Evolutionary conservation across 2,888 invertebrate species (phyloP), one percentile per base, ranked within the genome.

Genomic region (Xestia xanthographa): DNA sequence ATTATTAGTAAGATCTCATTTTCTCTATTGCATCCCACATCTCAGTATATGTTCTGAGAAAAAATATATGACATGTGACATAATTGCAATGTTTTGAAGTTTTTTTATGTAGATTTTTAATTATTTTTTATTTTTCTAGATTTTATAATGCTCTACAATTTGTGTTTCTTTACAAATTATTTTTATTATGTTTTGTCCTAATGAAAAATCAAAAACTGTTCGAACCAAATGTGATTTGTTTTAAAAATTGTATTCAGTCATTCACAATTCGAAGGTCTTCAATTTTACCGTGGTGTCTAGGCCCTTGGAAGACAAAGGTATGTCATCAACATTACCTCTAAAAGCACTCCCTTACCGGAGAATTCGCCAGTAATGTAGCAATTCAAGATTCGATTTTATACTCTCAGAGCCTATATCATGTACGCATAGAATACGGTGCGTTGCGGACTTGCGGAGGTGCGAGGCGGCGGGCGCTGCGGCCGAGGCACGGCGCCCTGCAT

Each of bases 81-180:
- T 81, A 48, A 20, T 50, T 63, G 72, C 56, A 66, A 83, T 83
- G 83, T 85, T 60, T 83, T 83, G 82, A 85, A 53, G 45, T 71
- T 58, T 77, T 76, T 79, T 77, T 80, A 76, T 83, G 71, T 74
- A 70, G 78, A 63, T 72, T 78, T 76, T 78, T 79, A 72, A 75
- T 73, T 84, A 66, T 45, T 73, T 77, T 84, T 81, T 83, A 81
- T 56, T 71, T 87, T 41, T 41, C 11, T 41, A 41, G 83, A 85
- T 76, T 76, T 79, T 86, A 87, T 80, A 87, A 86, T 86, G 86
- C 62, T 77, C 20, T 77, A 75, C 60, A 77, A 79, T 72, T 83
- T 71, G 45, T 73, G 66, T 72, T 80, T 63, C 29, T 73, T 63
- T 72, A 71, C 67, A 77, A 70, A 72, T 72, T 72, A 71, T 53